Evolutionary conservation across 2,113 vertebrate species (phyloP), one percentile per base, ranked within the genome.

Genomic region (Datnioides undecimradiatus): DNA sequence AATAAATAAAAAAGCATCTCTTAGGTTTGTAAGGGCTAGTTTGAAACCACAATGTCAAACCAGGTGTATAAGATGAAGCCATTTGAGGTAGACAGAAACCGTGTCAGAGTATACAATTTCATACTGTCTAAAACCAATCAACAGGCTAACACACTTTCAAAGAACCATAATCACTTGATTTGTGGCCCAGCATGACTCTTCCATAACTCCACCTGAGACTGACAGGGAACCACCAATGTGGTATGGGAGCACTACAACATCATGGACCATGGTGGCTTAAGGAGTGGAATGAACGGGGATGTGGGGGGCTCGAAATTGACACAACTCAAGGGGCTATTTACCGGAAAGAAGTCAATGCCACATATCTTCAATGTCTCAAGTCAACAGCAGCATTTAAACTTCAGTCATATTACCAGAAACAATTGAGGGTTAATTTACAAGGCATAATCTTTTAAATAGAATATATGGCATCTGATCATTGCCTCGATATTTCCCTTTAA

Each of bases 51-150:
- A 72, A 72, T 48, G 54, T 81, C 33, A 31, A 69, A 89, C 75
- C 70, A 43, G 63, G 55, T 76, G 68, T 76, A 58, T 54, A 86
- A 71, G 78, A 76, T 82, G 78, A 88, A 89, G 87, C 79, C 73
- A 83, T 88, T 86, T 92, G 92, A 93, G 91, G 91, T 94, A 94
- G 92, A 94, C 91, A 89, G 82, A 86, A 87, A 91, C 82, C 63
- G 49, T 76, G 73, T 85, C 80, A 76, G 84, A 89, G 73, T 45
- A 64, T 64, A 83, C 59, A 72, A 70, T 77, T 86, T 70, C 77
- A 69, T 63, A 78, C 83, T 78, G 82, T 76, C 84, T 83, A 69
- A 80, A 88, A 79, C 76, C 64, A 79, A 73, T 68, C 73, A 67
- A 72, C 10, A 59, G 33, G 54, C 69, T 80, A 46, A 67, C 51